Evolutionary conservation across 2,888 invertebrate species (phyloP).

Genomic region (Drosophila acutilabella): DNA sequence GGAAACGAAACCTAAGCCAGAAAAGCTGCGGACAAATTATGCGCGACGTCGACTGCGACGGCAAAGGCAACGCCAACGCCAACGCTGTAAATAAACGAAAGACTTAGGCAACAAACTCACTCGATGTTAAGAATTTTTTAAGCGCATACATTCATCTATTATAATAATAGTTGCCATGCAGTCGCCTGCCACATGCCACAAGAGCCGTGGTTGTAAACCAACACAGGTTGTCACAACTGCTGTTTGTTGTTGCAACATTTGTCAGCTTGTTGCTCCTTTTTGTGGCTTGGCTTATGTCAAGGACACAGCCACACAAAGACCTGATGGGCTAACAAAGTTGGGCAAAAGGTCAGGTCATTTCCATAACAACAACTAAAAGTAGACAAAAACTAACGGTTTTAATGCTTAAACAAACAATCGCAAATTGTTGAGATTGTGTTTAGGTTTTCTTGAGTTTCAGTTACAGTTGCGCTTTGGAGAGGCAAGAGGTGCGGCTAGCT

Average conservation of each 20-base stretch:
- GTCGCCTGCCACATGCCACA: constrained; percentile 12
- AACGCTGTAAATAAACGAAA: constrained; percentile 55
- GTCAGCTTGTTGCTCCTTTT: constrained; percentile 13
- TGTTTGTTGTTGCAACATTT: constrained; percentile 25
- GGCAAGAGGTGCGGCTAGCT: constrained; percentile 34
- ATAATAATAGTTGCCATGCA: constrained; percentile 8
- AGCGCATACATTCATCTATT: constrained; percentile 36
- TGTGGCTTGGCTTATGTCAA: constrained; percentile 49
- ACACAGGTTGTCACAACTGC: constrained; percentile 31
- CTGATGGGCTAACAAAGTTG: constrained; percentile 38
- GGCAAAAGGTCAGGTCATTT: constrained; percentile 63
- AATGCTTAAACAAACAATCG: constrained; percentile 62
- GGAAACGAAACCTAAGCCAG: constrained; percentile 61
- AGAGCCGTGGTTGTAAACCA: constrained; percentile 23
- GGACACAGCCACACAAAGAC: constrained; percentile 43
- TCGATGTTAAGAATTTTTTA: constrained; percentile 44
- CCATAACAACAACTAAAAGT: constrained; percentile 46
- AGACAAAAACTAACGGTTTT: constrained; percentile 40
- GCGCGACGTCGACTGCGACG: constrained; percentile 31
- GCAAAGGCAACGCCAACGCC: constrained; percentile 32
- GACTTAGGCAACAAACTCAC: constrained; percentile 49
- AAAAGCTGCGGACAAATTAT: constrained; percentile 63
- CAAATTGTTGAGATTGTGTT: constrained; percentile 41
- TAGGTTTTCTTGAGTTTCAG: constrained; percentile 8
- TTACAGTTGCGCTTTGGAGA: constrained; percentile 5